phyloP scores from a whole-genome alignment of 2,888 invertebrate genomes.

The Andrena praecox region DNA sequence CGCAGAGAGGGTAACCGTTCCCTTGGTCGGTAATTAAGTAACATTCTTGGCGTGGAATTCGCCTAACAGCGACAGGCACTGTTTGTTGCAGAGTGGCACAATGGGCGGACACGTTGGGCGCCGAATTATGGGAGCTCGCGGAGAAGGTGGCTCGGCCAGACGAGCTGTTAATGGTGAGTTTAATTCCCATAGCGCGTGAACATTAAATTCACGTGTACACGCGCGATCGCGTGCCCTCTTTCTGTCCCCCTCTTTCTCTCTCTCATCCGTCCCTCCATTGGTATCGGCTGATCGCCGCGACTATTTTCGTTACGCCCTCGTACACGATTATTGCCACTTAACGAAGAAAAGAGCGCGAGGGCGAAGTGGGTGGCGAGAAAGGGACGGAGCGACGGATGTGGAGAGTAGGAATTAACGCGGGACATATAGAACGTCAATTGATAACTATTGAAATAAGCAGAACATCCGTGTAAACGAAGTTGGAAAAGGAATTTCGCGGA shows the following conservation, averaged over 20 bases:
- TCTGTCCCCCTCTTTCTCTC: background rate
- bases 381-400: background rate
- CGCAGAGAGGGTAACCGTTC: background rate
- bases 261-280: background rate
- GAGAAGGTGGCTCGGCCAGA: slow-evolving; percentile 91
- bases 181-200: slow-evolving; percentile 3
- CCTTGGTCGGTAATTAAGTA: background rate
- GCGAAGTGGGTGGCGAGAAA: no score
- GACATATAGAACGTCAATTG: background rate
- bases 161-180: slow-evolving; percentile 91
- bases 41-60: background rate
- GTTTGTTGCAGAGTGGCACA: slow-evolving; percentile 88
- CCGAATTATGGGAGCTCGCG: slow-evolving; percentile 92
- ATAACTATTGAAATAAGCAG: background rate
- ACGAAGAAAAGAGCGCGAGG: background rate
- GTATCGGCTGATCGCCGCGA: slow-evolving; percentile 33
- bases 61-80: background rate
- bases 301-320: slow-evolving; percentile 51
- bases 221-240: background rate
- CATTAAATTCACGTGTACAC: background rate
- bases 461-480: background rate
- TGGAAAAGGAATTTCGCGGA: background rate
- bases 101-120: slow-evolving; percentile 93
- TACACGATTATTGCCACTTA: slow-evolving; percentile 30
- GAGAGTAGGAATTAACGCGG: background rate